Base-by-base conservation (phyloP, 2,113 vertebrate genomes). In the Lanius ludovicianus region DNA sequence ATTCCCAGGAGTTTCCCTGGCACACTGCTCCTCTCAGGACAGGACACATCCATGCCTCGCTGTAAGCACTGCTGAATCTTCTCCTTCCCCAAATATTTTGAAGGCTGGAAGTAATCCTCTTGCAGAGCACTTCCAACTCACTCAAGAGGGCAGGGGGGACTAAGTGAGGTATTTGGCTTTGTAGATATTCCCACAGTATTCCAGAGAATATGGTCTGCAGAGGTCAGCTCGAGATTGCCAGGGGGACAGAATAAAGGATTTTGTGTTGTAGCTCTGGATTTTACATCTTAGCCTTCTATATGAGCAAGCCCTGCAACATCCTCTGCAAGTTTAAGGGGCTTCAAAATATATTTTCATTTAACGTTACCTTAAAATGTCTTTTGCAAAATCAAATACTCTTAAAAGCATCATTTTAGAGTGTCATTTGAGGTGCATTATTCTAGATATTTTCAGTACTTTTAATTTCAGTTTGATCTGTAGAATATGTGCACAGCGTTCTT, bases 21-120 rank as follows among this genome's bases (percentile, higher is more conserved):
- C 10, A 12, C 5, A 0, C 9, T 15, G 6, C 7, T 77, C 55
- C 27, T 46, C 46, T 13, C 35, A 21, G 76, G 50, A n/a, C 59
- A 19, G 15, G 3, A 8, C 18, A 28, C 13, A 20, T 0, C 49
- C 15, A 2, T 22, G 19, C 35, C 33, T 37, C 0, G 0, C 52
- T 24, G 41, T 28, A n/a, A 87, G 60, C 84, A 49, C 4, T 15
- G 56, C 75, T 76, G 10, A 22, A 10, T 44, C 74, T 73, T 95
- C 67, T 44, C 44, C 46, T 35, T 81, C 39, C 37, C 41, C 11
- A 39, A 64, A 80, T 64, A 30, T 27, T 80, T 27, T 92, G 31
- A 80, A 60, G 47, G 41, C 60, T 92, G 47, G 35, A 57, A 50
- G 24, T 42, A 90, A 86, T 82, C 41, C 75, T 50, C 27, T 86